Conservation (phyloP, 2,797 vertebrate species). For the Xyrichtys novacula region DNA sequence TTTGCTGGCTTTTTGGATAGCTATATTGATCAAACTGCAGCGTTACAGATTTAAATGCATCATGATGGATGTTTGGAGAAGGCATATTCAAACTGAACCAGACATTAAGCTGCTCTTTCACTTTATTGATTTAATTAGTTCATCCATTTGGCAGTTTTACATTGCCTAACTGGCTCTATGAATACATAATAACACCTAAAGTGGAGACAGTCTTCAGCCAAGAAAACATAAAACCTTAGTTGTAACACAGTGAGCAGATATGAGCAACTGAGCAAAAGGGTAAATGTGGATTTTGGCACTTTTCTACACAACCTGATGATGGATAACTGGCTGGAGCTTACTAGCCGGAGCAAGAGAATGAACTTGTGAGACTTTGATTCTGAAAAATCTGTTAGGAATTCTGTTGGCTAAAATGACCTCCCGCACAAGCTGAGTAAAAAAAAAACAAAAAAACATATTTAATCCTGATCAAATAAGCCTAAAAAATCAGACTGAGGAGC, state of each 20-base stretch:
- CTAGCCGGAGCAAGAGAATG: slow-evolving; percentile 13
- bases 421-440: slow-evolving; percentile 14
- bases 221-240: not conserved
- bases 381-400: not conserved
- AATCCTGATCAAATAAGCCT: slow-evolving; percentile 6
- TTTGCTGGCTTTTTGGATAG: not conserved
- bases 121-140: slow-evolving; percentile 13
- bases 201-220: not conserved
- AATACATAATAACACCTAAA: not conserved
- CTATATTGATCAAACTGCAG: not conserved
- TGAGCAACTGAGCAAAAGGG: slow-evolving; percentile 21
- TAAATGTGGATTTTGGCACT: slow-evolving; percentile 26
- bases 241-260: slow-evolving; percentile 16
- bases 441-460: too few relatives aligned
- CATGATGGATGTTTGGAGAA: too few relatives aligned
- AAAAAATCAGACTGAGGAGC: not conserved
- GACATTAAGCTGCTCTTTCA: not conserved
- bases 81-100: not conserved
- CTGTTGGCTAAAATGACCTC: slow-evolving; percentile 8
- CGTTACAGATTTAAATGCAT: not conserved
- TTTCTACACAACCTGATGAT: slow-evolving; percentile 21
- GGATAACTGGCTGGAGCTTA: slow-evolving; percentile 14
- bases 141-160: not conserved
- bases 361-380: slow-evolving; percentile 10
- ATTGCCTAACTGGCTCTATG: not conserved